Evolutionary conservation across 2,888 invertebrate species (phyloP).

Genomic region (Dicranocentrus wangi): DNA sequence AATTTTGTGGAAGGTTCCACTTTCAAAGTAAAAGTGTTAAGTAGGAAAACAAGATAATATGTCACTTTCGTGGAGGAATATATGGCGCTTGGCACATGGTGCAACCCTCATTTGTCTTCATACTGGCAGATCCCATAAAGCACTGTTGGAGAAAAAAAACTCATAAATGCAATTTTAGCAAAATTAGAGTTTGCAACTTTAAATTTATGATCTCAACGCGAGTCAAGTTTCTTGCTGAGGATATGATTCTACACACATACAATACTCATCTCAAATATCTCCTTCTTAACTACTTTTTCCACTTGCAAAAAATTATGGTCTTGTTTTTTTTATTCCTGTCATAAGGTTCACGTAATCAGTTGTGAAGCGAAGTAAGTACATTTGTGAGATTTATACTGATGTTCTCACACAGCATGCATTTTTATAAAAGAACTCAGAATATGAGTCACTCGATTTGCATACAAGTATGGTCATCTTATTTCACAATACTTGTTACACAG

Average conservation of each 20-base stretch:
- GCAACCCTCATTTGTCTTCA: no score
- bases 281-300: not conserved
- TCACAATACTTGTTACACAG: conserved; percentile 22
- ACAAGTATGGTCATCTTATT: conserved; percentile 52
- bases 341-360: not conserved
- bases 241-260: no score
- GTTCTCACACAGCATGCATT: not conserved
- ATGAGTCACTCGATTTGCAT: conserved; percentile 66
- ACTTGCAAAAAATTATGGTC: conserved; percentile 19
- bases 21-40: no score
- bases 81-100: no score
- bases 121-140: not conserved
- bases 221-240: not conserved
- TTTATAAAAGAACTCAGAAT: conserved; percentile 1
- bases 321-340: conserved; percentile 27
- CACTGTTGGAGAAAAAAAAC: conserved; percentile 7
- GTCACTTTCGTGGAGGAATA: no score
- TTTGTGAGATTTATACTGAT: conserved; percentile 5
- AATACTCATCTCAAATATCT: no score
- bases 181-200: conserved; percentile 14
- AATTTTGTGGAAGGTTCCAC: no score
- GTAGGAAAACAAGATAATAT: no score
- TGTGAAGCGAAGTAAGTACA: conserved; percentile 24
- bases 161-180: not conserved
- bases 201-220: conserved; percentile 3